Percentiles rank a stretch among this genome's conserved stretches.
These are phyloP conservation scores for Reinhardtius hippoglossoides DNA, from an alignment of 2,113 vertebrate species.

Conservation along the genomic window DNA sequence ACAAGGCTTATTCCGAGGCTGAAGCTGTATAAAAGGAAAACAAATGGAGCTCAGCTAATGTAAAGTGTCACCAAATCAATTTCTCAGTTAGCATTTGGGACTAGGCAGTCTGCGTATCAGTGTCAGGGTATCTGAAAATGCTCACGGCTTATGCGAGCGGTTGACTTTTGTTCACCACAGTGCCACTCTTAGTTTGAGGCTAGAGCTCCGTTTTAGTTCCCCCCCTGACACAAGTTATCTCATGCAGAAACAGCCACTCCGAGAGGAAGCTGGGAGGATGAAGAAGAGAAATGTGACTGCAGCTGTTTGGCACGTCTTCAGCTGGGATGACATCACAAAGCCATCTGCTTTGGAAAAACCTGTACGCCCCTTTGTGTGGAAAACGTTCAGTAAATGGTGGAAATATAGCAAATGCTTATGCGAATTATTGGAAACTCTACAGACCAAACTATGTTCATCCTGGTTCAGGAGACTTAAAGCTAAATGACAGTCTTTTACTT, in stretches of 20 bases:
- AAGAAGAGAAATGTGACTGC: conserved; percentile 31
- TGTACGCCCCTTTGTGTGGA: neutral
- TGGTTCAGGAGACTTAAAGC: too few relatives aligned
- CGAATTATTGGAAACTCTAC: neutral
- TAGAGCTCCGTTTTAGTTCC: neutral
- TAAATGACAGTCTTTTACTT: too few relatives aligned
- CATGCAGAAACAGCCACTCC: conserved; percentile 5
- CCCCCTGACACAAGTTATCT: neutral
- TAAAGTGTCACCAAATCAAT: conserved; percentile 9
- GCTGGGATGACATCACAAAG: conserved; percentile 14
- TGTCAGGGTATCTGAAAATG: neutral
- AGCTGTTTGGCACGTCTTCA: conserved; percentile 29
- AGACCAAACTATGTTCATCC: neutral
- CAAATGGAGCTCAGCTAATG: neutral
- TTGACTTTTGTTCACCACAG: conserved; percentile 26
- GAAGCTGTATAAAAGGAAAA: neutral
- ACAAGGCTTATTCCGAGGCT: neutral
- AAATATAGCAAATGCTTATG: neutral
- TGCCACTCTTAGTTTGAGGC: conserved; percentile 6
- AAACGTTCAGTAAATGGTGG: neutral
- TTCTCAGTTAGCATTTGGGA: neutral
- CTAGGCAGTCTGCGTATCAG: neutral
- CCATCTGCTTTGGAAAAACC: neutral
- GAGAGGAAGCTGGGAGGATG: conserved; percentile 21
- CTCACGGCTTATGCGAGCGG: neutral